phyloP scores from a whole-genome alignment of 2,797 vertebrate genomes.

The Labroides dimidiatus region DNA sequence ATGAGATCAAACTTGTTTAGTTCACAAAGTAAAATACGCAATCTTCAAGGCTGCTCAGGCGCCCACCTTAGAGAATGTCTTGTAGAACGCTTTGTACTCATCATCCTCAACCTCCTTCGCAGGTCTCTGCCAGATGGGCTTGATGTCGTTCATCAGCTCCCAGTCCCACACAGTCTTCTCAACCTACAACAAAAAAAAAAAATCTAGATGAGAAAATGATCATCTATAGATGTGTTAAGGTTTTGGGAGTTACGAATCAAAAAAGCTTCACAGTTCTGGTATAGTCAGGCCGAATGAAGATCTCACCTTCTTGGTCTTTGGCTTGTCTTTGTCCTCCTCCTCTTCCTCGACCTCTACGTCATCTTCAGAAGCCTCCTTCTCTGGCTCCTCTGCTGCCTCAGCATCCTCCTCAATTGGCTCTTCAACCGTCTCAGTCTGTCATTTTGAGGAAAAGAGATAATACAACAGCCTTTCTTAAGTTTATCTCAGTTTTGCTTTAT shows the following conservation, averaged over 20 bases:
- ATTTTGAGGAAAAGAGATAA: conserved; percentile 7
- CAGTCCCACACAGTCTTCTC: conserved; percentile 99
- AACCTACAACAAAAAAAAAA: conserved; percentile 87
- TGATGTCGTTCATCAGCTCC: conserved; percentile 99
- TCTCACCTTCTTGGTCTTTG: conserved; percentile 95
- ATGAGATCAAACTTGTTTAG: neutral
- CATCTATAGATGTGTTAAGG: neutral
- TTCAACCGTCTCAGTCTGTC: conserved; percentile 95
- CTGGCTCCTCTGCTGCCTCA: conserved; percentile 89
- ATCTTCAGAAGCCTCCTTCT: conserved; percentile 91
- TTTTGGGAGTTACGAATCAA: no score
- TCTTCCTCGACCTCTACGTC: conserved; percentile 97
- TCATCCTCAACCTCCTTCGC: conserved; percentile 97
- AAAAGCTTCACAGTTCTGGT: no score
- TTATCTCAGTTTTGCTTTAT: neutral
- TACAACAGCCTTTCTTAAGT: neutral
- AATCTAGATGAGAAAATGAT: neutral
- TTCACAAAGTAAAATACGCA: neutral
- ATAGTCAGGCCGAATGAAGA: neutral
- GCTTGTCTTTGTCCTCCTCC: conserved; percentile 95
- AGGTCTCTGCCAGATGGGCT: conserved; percentile 98
- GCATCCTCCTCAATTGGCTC: conserved; percentile 95
- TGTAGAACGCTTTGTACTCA: conserved; percentile 98
- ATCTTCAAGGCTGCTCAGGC: no score
- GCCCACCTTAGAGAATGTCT: conserved; percentile 97